A percentile compares a stretch with the other conserved stretches of the same genome.
These are phyloP conservation scores for Cryptops parisi DNA, from an alignment of 2,888 invertebrate species.

Conservation along the genomic window DNA sequence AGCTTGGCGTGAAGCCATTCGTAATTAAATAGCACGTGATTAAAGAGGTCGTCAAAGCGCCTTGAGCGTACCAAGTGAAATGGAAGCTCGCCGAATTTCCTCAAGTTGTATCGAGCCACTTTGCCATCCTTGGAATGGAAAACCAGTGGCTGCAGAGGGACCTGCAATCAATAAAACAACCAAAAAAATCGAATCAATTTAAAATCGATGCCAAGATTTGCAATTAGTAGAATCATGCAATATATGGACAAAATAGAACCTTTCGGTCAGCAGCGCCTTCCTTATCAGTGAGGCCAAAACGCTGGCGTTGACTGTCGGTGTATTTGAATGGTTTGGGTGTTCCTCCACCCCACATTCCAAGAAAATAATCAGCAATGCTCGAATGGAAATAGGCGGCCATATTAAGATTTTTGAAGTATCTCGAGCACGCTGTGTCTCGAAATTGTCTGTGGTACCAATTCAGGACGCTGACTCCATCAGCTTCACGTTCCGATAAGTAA, in stretches of 20 bases:
- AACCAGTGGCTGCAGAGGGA: conserved; percentile 82
- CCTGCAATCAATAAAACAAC: conserved; percentile 50
- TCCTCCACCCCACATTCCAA: conserved; percentile 92
- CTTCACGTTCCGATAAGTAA: conserved; percentile 90
- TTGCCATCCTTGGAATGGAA: conserved; percentile 82
- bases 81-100: conserved; percentile 94
- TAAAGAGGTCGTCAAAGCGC: conserved; percentile 75
- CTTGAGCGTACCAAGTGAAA: conserved; percentile 85
- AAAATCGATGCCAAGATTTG: no score
- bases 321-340: conserved; percentile 87
- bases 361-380: conserved; percentile 92
- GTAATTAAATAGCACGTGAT: conserved; percentile 89
- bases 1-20: conserved; percentile 95
- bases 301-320: conserved; percentile 86
- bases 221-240: no score
- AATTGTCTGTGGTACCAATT: conserved; percentile 99
- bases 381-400: conserved; percentile 95
- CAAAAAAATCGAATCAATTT: no score
- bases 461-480: conserved; percentile 93
- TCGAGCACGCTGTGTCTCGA: conserved; percentile 77
- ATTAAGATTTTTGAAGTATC: conserved; percentile 95
- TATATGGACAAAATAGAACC: no score
- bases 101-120: conserved; percentile 75
- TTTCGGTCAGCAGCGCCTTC: conserved; percentile 47
- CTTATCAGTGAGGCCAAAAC: conserved; percentile 28